A percentile compares a stretch with the other conserved stretches of the same genome.
These are phyloP conservation scores for Drosophila navojoa DNA, from an alignment of 1,140 invertebrate species.

Conservation along the genomic window DNA sequence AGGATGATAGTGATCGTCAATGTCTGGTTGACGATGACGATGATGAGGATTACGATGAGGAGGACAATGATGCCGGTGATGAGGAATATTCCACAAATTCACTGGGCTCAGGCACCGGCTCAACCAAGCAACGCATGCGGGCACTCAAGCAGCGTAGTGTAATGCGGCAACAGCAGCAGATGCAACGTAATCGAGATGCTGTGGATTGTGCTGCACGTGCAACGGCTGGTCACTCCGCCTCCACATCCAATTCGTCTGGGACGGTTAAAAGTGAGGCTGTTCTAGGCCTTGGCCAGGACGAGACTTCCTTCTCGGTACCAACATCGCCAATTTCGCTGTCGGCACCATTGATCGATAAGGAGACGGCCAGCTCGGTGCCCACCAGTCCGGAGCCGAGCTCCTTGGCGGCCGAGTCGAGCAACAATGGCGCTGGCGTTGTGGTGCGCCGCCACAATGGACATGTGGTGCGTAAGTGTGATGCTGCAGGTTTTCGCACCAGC, in stretches of 20 bases:
- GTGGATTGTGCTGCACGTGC: conserved; percentile 60
- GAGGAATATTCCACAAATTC: conserved; percentile 79
- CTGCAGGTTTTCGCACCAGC: conserved; percentile 88
- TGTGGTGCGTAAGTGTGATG: conserved; percentile 80
- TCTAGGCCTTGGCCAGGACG: conserved; percentile 56
- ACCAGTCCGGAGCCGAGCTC: conserved; percentile 89
- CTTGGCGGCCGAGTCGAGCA: conserved; percentile 84
- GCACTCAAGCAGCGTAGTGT: conserved; percentile 71
- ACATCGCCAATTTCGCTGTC: conserved; percentile 82
- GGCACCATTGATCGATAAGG: conserved; percentile 78
- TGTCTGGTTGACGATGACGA: conserved; percentile 73
- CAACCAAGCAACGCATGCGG: conserved; percentile 72
- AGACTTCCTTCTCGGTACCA: conserved; percentile 83
- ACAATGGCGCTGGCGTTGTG: conserved; percentile 69
- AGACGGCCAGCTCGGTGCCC: conserved; percentile 89
- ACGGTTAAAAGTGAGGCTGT: conserved; percentile 75
- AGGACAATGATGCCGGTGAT: conserved; percentile 77
- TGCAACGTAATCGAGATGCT: conserved; percentile 63
- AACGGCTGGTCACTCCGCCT: conserved; percentile 46
- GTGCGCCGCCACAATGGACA: conserved; percentile 75
- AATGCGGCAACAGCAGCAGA: conserved; percentile 46
- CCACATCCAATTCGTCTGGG: conserved; percentile 71
- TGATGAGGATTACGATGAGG: conserved; percentile 68
- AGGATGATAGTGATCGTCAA: conserved; percentile 78
- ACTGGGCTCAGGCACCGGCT: conserved; percentile 63